These are phyloP conservation scores for Pangasianodon hypophthalmus DNA, from an alignment of 2,113 vertebrate genomes.

Conservation along the genomic window DNA sequence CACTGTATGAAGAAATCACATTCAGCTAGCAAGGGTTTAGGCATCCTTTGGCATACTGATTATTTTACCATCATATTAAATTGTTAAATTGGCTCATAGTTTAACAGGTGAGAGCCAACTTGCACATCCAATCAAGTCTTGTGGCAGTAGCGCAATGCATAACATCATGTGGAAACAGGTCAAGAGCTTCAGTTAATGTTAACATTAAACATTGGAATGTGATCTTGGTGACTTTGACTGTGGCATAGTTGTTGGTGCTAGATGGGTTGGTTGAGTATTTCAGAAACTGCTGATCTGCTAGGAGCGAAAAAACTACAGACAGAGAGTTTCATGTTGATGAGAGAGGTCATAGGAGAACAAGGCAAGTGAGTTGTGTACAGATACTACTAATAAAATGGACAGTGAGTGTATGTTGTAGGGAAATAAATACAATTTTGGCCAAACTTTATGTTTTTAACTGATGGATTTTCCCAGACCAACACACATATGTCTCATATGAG, in stretches of 20 bases:
- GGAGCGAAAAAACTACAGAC: not conserved
- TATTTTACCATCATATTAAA: not conserved
- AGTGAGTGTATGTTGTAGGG: not conserved
- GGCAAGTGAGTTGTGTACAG: not conserved
- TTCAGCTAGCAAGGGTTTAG: not conserved
- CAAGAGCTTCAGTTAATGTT: not conserved
- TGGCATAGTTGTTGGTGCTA: not conserved
- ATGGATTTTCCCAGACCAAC: not conserved
- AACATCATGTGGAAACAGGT: not conserved
- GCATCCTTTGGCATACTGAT: not conserved
- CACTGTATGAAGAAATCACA: not conserved
- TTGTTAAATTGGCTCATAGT: not conserved
- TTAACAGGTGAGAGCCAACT: not conserved
- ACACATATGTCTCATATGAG: not conserved
- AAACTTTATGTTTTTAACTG: not conserved
- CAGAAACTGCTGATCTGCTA: not conserved
- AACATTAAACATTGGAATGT: not conserved
- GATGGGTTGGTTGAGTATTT: not conserved
- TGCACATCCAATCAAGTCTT: not conserved
- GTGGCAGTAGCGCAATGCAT: not conserved
- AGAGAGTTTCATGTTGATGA: not conserved
- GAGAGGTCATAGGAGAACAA: not conserved
- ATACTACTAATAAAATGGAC: not conserved
- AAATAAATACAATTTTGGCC: not conserved
- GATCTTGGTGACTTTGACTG: not conserved